These are phyloP conservation scores for Scomber japonicus DNA, from an alignment of 2,113 vertebrate genomes.

Conservation along the genomic window DNA sequence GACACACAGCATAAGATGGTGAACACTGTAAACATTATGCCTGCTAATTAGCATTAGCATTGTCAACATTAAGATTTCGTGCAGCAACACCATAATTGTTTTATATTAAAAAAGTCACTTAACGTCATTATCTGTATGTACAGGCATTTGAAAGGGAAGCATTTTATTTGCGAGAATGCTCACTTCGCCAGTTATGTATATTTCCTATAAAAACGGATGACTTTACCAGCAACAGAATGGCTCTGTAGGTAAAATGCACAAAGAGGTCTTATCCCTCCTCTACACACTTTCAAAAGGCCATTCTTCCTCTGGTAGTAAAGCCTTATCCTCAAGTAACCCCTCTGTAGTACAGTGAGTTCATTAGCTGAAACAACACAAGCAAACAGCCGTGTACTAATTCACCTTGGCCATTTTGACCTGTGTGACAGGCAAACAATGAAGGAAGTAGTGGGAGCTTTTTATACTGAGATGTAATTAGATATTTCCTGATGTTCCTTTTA, in stretches of 20 bases:
- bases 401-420: background rate
- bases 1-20: too few relatives aligned
- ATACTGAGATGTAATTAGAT: background rate
- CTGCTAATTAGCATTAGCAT: too few relatives aligned
- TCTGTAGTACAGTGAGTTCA: background rate
- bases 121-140: too few relatives aligned
- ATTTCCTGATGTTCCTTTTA: background rate
- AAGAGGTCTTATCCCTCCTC: background rate
- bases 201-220: background rate
- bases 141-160: background rate
- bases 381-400: slow-evolving; percentile 10
- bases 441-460: background rate
- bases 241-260: background rate
- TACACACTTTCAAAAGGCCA: background rate
- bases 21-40: too few relatives aligned
- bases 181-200: background rate
- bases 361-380: background rate
- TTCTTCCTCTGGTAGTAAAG: background rate
- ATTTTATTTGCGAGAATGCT: background rate
- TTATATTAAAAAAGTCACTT: too few relatives aligned
- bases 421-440: background rate
- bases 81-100: too few relatives aligned
- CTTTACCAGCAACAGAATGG: background rate
- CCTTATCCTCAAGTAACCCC: slow-evolving; percentile 15
- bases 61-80: too few relatives aligned